Conservation (phyloP, 2,888 invertebrate species). For the Scelioninae gen. 1 region DNA sequence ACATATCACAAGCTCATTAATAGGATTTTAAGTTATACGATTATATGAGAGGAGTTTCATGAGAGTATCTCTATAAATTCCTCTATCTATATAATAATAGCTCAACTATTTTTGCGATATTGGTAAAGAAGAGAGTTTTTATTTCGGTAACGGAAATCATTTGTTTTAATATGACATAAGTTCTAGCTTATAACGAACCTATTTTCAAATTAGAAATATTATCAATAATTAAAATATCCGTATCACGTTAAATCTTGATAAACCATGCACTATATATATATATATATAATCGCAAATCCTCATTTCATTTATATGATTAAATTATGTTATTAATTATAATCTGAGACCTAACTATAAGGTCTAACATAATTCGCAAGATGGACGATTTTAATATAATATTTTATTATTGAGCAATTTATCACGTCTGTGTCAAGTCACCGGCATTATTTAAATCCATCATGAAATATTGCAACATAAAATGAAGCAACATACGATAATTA, state of each 20-base stretch:
- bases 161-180: background rate
- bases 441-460: slow-evolving; percentile 14
- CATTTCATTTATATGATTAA: slow-evolving; percentile 12
- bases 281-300: slow-evolving; percentile 7
- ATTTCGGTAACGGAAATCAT: background rate
- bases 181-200: background rate
- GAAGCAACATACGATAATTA: background rate
- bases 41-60: slow-evolving; percentile 60
- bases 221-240: background rate
- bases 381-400: slow-evolving; percentile 23
- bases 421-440: background rate
- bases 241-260: slow-evolving; percentile 24
- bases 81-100: slow-evolving; percentile 36
- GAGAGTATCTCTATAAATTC: slow-evolving; percentile 65
- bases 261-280: background rate
- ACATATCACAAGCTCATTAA: slow-evolving; percentile 68
- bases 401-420: slow-evolving; percentile 32
- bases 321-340: slow-evolving; percentile 28
- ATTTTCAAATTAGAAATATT: background rate
- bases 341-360: background rate
- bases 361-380: background rate
- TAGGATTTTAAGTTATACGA: slow-evolving; percentile 71
- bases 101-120: slow-evolving; percentile 4
- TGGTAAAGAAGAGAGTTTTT: background rate
- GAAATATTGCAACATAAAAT: slow-evolving; percentile 10